These are phyloP conservation scores for Glomeris marginata DNA, from an alignment of 2,888 invertebrate genomes.

Conservation along the genomic window DNA sequence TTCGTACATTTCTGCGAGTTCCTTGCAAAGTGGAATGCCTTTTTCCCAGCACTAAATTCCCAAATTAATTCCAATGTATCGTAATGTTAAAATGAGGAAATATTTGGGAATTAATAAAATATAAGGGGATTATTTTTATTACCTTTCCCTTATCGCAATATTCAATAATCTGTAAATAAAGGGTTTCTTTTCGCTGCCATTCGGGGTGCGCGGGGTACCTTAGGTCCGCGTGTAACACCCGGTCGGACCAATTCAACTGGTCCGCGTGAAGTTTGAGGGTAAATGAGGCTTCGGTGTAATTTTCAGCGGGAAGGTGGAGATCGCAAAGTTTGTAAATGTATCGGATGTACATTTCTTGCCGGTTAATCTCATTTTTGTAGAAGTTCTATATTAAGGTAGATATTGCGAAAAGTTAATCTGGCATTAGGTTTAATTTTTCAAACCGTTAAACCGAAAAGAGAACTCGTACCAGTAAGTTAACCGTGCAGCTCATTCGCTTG, in stretches of 20 bases:
- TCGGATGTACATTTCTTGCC: constrained; percentile 87
- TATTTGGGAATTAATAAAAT: background rate
- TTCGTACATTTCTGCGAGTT: constrained; percentile 74
- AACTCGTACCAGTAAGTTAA: constrained; percentile 62
- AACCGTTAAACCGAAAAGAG: background rate
- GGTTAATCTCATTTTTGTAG: constrained; percentile 87
- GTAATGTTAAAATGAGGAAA: background rate
- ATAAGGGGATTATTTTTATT: constrained; percentile 15
- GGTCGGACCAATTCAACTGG: constrained; percentile 59
- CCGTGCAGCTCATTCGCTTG: constrained; percentile 91
- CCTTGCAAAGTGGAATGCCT: constrained; percentile 80
- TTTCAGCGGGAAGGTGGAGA: constrained; percentile 76
- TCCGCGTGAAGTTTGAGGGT: constrained; percentile 88
- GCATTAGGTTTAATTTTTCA: background rate
- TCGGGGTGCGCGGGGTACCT: constrained; percentile 57
- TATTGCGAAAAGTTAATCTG: background rate
- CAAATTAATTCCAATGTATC: background rate
- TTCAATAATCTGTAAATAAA: constrained; percentile 75
- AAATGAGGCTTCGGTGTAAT: constrained; percentile 87
- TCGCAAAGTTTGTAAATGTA: constrained; percentile 92
- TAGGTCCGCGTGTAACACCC: constrained; percentile 25
- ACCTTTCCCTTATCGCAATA: constrained; percentile 90
- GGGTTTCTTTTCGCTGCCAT: constrained; percentile 73
- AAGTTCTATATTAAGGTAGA: constrained; percentile 73
- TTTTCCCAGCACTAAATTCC: constrained; percentile 86